Conservation (phyloP, 2,888 invertebrate genomes). For the Lithophane ornitopus region DNA sequence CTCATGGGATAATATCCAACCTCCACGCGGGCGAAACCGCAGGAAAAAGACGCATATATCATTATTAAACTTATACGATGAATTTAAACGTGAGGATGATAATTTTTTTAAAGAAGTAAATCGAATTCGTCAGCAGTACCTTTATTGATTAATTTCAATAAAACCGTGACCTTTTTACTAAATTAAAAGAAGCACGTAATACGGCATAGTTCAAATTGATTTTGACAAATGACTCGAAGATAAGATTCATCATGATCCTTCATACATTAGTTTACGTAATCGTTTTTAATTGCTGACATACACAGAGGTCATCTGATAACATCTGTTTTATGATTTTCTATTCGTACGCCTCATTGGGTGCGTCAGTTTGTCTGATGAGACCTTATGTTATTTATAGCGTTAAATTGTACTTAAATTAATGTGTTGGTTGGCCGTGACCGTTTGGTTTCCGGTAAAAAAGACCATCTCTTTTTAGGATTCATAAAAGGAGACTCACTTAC, state of each 20-base stretch:
- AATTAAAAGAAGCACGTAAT: slow-evolving; percentile 35
- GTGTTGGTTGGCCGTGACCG: slow-evolving; percentile 10
- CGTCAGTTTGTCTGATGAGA: slow-evolving; percentile 28
- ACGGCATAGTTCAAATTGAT: slow-evolving; percentile 28
- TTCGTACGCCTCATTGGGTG: slow-evolving; percentile 30
- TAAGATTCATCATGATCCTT: slow-evolving; percentile 45
- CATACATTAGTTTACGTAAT: slow-evolving; percentile 53
- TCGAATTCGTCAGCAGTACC: slow-evolving; percentile 24
- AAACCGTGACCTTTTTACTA: slow-evolving; percentile 55
- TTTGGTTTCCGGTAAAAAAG: slow-evolving; percentile 4
- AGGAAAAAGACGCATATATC: not conserved
- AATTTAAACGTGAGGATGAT: slow-evolving; percentile 10
- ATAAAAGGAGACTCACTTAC: not conserved
- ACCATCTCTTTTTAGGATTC: not conserved
- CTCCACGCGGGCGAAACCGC: not conserved
- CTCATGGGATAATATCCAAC: not conserved
- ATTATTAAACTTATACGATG: not conserved
- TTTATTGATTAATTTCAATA: slow-evolving; percentile 32
- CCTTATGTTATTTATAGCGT: slow-evolving; percentile 36
- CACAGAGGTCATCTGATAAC: slow-evolving; percentile 36
- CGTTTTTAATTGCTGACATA: slow-evolving; percentile 53
- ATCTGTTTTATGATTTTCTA: slow-evolving; percentile 51
- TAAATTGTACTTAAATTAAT: slow-evolving; percentile 14
- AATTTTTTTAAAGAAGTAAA: slow-evolving; percentile 4
- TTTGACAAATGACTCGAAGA: slow-evolving; percentile 49